phyloP scores from a whole-genome alignment of 1,140 invertebrate species.

The Capitella teleta region DNA sequence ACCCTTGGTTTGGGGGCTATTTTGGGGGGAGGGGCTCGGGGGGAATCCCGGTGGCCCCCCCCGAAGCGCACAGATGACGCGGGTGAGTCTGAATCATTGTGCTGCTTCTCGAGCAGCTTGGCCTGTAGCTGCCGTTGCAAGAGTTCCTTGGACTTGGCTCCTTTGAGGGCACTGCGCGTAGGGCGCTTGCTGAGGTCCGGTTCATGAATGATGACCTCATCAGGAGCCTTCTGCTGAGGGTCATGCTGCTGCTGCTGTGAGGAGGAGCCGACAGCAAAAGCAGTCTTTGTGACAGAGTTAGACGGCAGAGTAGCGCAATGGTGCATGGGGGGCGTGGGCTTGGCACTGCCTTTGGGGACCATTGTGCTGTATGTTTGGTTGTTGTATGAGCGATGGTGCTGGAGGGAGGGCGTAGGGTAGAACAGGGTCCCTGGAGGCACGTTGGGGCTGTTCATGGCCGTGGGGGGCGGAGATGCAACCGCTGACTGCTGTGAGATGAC shows the following conservation, averaged over 20 bases:
- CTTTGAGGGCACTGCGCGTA: constrained; percentile 14
- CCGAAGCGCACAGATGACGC: not conserved
- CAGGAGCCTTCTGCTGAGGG: constrained; percentile 1
- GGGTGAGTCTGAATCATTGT: not conserved
- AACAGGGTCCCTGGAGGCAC: not conserved
- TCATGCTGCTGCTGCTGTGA: not conserved
- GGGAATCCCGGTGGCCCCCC: not conserved
- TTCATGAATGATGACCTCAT: constrained; percentile 10
- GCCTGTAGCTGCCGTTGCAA: constrained; percentile 1
- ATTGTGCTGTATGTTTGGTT: too few species aligned
- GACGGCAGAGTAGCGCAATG: too few species aligned
- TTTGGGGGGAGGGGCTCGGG: constrained; percentile 3
- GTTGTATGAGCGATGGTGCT: not conserved
- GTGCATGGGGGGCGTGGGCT: too few species aligned
- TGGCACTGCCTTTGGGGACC: too few species aligned
- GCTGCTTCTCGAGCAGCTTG: not conserved
- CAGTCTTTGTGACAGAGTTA: too few species aligned
- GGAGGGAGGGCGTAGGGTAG: not conserved
- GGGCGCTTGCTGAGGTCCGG: constrained; percentile 11
- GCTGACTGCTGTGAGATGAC: too few species aligned
- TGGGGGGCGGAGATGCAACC: too few species aligned
- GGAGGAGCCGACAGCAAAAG: not conserved
- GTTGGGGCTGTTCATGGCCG: too few species aligned
- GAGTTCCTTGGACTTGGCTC: constrained; percentile 6
- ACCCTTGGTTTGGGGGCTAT: not conserved